Evolutionary conservation across 2,797 vertebrate species (phyloP).

Genomic region (Discoglossus pictus): DNA sequence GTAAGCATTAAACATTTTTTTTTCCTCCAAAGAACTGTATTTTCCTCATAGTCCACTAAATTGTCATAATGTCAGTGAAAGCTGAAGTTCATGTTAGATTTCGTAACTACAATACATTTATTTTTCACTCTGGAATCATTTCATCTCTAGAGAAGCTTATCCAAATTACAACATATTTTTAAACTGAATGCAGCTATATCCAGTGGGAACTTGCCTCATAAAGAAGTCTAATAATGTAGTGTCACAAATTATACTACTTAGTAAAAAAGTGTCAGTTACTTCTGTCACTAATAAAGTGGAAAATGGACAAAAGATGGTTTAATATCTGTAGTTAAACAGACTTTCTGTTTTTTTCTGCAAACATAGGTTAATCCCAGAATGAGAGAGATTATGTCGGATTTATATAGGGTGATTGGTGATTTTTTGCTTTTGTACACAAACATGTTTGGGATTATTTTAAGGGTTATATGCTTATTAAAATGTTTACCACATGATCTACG

Average conservation of each 20-base stretch:
- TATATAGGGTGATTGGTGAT: constrained; percentile 16
- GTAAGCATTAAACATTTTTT: too few species aligned
- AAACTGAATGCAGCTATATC: constrained; percentile 10
- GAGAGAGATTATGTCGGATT: constrained; percentile 28
- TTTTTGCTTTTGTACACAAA: constrained; percentile 11
- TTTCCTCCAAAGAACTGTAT: too few species aligned
- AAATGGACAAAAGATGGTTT: constrained; percentile 9
- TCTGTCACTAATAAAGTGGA: constrained; percentile 14
- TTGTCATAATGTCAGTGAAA: too few species aligned
- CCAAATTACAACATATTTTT: too few species aligned
- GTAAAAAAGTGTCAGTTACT: constrained; percentile 30
- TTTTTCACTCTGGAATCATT: too few species aligned
- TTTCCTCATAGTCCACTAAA: too few species aligned
- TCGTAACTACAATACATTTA: too few species aligned
- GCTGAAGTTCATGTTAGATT: too few species aligned
- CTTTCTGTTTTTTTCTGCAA: constrained; percentile 9
- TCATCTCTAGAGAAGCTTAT: too few species aligned
- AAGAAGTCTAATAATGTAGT: constrained; percentile 13
- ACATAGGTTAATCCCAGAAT: constrained; percentile 22
- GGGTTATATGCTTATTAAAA: constrained; percentile 32
- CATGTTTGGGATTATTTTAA: constrained; percentile 5
- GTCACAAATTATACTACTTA: constrained; percentile 24
- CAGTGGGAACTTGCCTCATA: constrained; percentile 23
- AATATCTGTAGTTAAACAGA: constrained; percentile 1
- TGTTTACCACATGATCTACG: constrained; percentile 20